Evolutionary conservation across 1,140 invertebrate genomes (phyloP), one percentile per base, ranked within the genome.

Genomic region (Drosophila santomea): DNA sequence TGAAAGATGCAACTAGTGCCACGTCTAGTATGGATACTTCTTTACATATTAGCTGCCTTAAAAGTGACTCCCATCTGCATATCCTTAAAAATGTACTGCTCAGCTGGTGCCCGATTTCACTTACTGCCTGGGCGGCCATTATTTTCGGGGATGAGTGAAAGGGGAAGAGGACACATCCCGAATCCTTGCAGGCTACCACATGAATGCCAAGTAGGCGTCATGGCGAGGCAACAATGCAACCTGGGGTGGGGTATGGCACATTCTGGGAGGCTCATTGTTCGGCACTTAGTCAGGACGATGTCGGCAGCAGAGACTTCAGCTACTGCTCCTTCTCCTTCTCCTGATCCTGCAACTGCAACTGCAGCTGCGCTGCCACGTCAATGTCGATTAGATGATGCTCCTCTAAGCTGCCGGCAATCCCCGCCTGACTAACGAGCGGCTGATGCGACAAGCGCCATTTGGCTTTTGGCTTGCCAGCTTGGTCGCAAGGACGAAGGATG

Each of bases 361-460:
- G 28, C 28, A 32, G 8, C 28, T 32, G 32, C 60, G 68, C 45
- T 58, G 73, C 61, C 78, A 80, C 71, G 83, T 88, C 83, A 81
- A 89, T 76, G 84, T 76, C 83, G 83, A 89, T 88, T 88, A 88
- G 72, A 83, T 83, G 72, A 76, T 62, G 66, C 68, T 74, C 57
- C 82, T 78, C 74, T 47, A 50, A 78, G 67, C 58, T 74, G 45
- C 56, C 60, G 48, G 63, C 59, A 63, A 38, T 52, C 61, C 50
- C 25, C 50, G 25, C 39, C 55, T 74, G 57, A 57, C 72, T 88
- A 88, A 88, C 84, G 83, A 88, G 83, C 79, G 78, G 64, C 83
- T 89, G 83, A 88, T 88, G 75, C 81, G 84, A 79, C 80, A 88
- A 82, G 75, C 67, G 80, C 66, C 83, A 83, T 88, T 88, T 88